phyloP scores from a whole-genome alignment of 2,888 invertebrate species.

The Creontiades dilutus region DNA sequence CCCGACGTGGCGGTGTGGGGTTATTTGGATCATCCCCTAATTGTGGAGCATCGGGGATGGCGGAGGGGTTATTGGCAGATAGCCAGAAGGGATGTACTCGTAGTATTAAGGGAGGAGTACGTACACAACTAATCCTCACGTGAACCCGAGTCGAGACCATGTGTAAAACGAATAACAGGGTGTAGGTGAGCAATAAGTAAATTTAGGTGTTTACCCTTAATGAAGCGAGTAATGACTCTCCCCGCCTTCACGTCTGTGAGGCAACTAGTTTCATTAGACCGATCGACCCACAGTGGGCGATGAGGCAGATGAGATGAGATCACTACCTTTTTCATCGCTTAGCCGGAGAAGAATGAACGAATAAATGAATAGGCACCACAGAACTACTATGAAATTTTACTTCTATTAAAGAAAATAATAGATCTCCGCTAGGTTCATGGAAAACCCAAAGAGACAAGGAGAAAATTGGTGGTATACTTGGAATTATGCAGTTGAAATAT shows the following conservation, averaged over 20 bases:
- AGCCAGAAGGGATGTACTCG: background rate
- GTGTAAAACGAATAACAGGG: background rate
- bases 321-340: too few species aligned
- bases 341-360: too few species aligned
- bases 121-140: background rate
- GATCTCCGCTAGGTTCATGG: too few species aligned
- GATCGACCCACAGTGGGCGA: background rate
- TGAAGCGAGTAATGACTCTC: background rate
- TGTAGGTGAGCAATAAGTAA: background rate
- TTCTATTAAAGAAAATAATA: too few species aligned
- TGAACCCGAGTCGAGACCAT: background rate
- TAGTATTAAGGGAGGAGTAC: background rate
- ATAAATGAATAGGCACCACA: too few species aligned
- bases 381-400: too few species aligned
- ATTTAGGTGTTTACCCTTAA: background rate
- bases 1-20: too few species aligned
- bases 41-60: background rate
- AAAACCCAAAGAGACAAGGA: too few species aligned
- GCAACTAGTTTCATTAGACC: background rate
- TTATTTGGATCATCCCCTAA: too few species aligned
- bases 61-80: background rate
- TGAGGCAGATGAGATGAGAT: background rate
- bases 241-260: background rate
- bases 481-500: too few species aligned
- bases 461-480: too few species aligned